Evolutionary conservation across 2,888 invertebrate species (phyloP), one percentile per base, ranked within the genome.

Genomic region (Aporophyla nigra): DNA sequence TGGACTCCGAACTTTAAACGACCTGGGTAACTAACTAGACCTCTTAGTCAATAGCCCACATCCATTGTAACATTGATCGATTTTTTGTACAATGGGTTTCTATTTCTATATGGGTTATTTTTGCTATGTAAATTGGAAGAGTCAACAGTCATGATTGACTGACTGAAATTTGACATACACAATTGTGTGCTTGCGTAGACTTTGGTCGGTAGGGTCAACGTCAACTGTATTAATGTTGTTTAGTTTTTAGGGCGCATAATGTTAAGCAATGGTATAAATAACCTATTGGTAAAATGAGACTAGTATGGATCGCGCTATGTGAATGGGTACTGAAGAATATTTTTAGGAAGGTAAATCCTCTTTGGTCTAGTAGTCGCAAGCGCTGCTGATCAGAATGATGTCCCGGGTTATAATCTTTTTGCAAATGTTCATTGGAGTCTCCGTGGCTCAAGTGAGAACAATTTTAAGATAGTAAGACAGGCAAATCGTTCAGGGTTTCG

Each of bases 101-200:
- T 70, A n/a, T 43, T 53, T 62, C 56, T 70, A n/a, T 40, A 1
- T 66, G 59, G 65, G 54, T 71, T 16, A 68, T 78, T 78, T 74
- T 71, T 51, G 67, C 43, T 68, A 58, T 63, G 63, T 71, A 65
- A 82, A 82, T 82, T 78, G 79, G 65, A 58, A 49, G 61, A 61
- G 71, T 59, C 80, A 61, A 66, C 56, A 40, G 40, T 21, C 49
- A 53, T 68, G 68, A 78, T 74, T 65, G 81, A 82, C 66, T 82
- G 71, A n/a, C n/a, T n/a, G n/a, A n/a, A n/a, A n/a, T n/a, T 78
- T 82, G 71, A 71, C 71, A 66, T 62, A 43, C 46, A 68, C 78
- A 82, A 78, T 82, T 82, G 68, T 74, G 51, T 24, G 21, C 27
- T 5, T 76, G 43, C 6, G 62, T 71, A 72, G 82, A 82, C 82